phyloP scores from a whole-genome alignment of 1,140 invertebrate species.

The Drosophila miranda region DNA sequence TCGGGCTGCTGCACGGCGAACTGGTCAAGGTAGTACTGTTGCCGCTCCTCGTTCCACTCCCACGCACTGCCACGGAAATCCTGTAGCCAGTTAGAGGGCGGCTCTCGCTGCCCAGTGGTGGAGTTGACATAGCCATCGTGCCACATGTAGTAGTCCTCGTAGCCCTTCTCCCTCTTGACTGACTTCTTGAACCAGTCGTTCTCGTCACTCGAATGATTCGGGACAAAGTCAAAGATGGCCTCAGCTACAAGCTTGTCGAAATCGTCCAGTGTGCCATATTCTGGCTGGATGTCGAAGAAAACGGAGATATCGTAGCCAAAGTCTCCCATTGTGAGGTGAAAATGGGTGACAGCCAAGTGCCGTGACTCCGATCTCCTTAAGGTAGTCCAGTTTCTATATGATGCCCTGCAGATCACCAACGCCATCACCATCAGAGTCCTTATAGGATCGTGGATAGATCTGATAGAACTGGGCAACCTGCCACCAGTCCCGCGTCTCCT shows the following conservation, averaged over 20 bases:
- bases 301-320: slow-evolving; percentile 88
- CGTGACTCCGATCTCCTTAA: slow-evolving; percentile 84
- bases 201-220: slow-evolving; percentile 89
- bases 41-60: slow-evolving; percentile 85
- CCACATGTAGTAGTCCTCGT: slow-evolving; percentile 89
- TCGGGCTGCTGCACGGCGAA: slow-evolving; percentile 87
- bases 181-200: slow-evolving; percentile 89
- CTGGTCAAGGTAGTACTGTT: slow-evolving; percentile 88
- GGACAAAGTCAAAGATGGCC: slow-evolving; percentile 83
- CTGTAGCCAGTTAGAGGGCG: slow-evolving; percentile 88
- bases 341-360: slow-evolving; percentile 89
- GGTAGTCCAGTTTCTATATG: slow-evolving; percentile 83
- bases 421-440: slow-evolving; percentile 88
- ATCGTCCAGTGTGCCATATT: slow-evolving; percentile 88
- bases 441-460: slow-evolving; percentile 88
- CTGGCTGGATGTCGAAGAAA: slow-evolving; percentile 87
- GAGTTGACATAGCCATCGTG: slow-evolving; percentile 82
- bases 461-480: slow-evolving; percentile 87
- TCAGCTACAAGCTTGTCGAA: slow-evolving; percentile 87
- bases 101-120: slow-evolving; percentile 59
- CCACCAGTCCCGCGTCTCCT: slow-evolving; percentile 85
- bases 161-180: slow-evolving; percentile 83
- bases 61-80: slow-evolving; percentile 86
- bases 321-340: slow-evolving; percentile 87
- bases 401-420: slow-evolving; percentile 85